Evolutionary conservation across 1,140 invertebrate genomes (phyloP).

Genomic region (Drosophila azteca): DNA sequence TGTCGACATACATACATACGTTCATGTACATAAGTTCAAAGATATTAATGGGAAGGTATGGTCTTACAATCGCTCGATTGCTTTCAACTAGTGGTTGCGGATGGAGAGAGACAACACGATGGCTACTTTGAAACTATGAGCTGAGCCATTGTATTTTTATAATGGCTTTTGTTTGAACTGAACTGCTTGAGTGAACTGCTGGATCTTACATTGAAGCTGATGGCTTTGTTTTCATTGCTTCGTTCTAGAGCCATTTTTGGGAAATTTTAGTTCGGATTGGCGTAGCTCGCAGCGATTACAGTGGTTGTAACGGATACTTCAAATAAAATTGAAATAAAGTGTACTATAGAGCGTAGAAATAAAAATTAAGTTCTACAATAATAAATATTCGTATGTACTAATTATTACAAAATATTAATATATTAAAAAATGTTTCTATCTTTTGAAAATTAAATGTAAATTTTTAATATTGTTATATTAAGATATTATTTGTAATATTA

Average conservation of each 20-base stretch:
- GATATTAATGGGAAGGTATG: constrained; percentile 20
- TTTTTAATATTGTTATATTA: too few species aligned
- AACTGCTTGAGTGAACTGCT: constrained; percentile 47
- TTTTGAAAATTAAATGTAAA: too few species aligned
- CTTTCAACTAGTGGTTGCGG: constrained; percentile 43
- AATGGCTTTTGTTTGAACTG: constrained; percentile 38
- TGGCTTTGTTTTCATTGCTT: constrained; percentile 74
- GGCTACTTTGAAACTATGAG: constrained; percentile 2
- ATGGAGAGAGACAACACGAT: constrained; percentile 36
- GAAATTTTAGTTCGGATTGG: constrained; percentile 83
- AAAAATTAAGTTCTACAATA: too few species aligned
- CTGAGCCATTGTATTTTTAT: too few species aligned
- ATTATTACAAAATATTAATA: too few species aligned
- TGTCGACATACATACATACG: constrained; percentile 47
- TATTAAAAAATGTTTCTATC: too few species aligned
- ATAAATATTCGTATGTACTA: too few species aligned
- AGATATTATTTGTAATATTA: too few species aligned
- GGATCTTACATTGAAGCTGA: constrained; percentile 18
- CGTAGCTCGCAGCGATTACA: constrained; percentile 78
- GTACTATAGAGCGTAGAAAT: not conserved
- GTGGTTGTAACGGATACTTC: constrained; percentile 58
- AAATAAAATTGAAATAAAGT: constrained; percentile 12
- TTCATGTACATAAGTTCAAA: constrained; percentile 42
- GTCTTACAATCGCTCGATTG: constrained; percentile 41
- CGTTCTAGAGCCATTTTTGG: constrained; percentile 78